These are phyloP conservation scores for Avahi laniger DNA, from an alignment of 2,797 vertebrate genomes.

Conservation along the genomic window DNA sequence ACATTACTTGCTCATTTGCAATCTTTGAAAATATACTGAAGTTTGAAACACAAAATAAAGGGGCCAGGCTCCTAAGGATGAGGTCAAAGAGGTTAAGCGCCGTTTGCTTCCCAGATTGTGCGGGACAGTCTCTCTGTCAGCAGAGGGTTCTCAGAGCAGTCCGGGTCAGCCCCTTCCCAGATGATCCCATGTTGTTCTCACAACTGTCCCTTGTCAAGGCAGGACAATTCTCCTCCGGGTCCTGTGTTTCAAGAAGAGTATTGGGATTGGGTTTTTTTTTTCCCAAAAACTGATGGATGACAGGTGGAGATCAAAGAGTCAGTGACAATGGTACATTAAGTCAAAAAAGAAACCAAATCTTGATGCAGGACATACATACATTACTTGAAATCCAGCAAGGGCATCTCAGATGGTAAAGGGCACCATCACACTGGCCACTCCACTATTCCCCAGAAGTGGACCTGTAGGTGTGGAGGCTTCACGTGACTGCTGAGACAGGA, in stretches of 20 bases:
- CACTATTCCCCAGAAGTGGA: not conserved
- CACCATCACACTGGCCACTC: not conserved
- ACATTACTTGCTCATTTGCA: not conserved
- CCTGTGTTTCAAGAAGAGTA: not conserved
- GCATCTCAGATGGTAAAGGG: not conserved
- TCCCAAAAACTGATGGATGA: not conserved
- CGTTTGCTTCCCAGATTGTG: not conserved
- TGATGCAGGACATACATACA: not conserved
- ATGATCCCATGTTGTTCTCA: not conserved
- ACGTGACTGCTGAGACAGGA: not conserved
- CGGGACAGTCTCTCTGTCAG: not conserved
- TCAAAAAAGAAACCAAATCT: not conserved
- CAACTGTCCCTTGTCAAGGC: not conserved
- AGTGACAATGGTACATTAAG: not conserved
- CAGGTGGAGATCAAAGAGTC: not conserved
- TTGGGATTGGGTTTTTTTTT: not conserved
- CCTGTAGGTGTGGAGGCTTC: not conserved
- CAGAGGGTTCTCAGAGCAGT: not conserved
- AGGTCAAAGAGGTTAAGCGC: not conserved
- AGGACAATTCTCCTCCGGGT: not conserved
- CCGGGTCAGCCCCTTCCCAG: not conserved
- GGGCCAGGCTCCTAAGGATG: not conserved
- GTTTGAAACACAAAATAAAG: not conserved
- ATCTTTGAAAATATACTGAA: not conserved
- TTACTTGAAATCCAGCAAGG: not conserved